Evolutionary conservation across 2,888 invertebrate species (phyloP), one percentile per base, ranked within the genome.

Genomic region (Dioctria rufipes): DNA sequence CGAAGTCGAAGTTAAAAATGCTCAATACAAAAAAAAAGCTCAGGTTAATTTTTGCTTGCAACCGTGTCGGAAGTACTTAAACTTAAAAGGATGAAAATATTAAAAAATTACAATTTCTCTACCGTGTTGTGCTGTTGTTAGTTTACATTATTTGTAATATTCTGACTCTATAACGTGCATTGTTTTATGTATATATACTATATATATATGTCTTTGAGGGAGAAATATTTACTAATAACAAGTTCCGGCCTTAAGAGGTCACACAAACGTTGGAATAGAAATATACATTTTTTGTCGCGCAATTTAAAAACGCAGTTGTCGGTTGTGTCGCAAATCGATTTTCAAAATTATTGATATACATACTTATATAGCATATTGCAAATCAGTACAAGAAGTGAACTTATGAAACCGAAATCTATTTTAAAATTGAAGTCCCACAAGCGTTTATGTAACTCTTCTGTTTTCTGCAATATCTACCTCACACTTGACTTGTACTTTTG

Each of bases 341-440:
- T 73, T 73, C 8, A 73, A 73, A 73, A 73, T 73, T 58, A 73
- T 60, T 60, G 73, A 73, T 39, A 63, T 49, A 77, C 63, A 25
- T 25, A 25, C 25, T 25, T 25, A 25, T 25, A 25, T 25, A 25
- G 25, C 25, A 25, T 25, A 25, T 25, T 25, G 25, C 25, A 77
- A 77, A 77, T 63, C 42, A 77, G 77, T 77, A 63, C 46, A 63
- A 51, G 63, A 9, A 60, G n/a, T 51, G 67, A 42, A 51, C 73
- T 77, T 49, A 77, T 46, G 46, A 63, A 77, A 63, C 54, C 42
- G 25, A 46, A 63, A 63, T 61, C 77, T 77, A 77, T 77, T 77
- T 77, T 77, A 77, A 77, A 77, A 46, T 77, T 63, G 77, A 77
- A 77, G 77, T 77, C 77, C 77, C 77, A 63, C 77, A 77, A 77